Conservation (phyloP, 2,888 invertebrate genomes). For the Quadroppia sp. region DNA sequence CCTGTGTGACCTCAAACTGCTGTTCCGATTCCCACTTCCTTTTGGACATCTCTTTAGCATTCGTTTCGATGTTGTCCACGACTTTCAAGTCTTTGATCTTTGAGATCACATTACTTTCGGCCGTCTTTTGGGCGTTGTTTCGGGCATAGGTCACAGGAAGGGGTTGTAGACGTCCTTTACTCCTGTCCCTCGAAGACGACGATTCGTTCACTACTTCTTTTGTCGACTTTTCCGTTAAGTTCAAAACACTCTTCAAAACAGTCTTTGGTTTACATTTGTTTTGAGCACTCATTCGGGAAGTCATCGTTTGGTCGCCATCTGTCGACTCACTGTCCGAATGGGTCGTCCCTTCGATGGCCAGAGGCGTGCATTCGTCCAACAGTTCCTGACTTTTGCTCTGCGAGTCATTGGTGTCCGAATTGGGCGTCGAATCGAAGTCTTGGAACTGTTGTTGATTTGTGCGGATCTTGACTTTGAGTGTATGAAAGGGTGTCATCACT, state of each 20-base stretch:
- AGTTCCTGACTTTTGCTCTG: not conserved
- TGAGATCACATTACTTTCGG: not conserved
- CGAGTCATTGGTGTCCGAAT: too few relatives aligned
- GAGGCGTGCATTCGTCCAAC: not conserved
- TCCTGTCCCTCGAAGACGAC: not conserved
- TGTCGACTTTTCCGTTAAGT: not conserved
- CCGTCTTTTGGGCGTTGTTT: not conserved
- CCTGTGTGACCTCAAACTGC: slow-evolving; percentile 13
- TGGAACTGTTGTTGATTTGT: slow-evolving; percentile 15
- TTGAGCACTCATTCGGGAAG: too few relatives aligned
- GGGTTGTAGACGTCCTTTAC: not conserved
- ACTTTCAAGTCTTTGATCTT: slow-evolving; percentile 2
- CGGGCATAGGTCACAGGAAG: not conserved
- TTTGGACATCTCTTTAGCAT: too few relatives aligned
- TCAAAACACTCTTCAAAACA: not conserved
- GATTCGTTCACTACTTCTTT: not conserved
- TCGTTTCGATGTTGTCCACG: not conserved
- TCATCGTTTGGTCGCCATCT: too few relatives aligned
- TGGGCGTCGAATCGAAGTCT: not conserved
- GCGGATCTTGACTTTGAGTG: slow-evolving; percentile 18
- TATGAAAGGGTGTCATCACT: not conserved
- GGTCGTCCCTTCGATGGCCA: too few relatives aligned
- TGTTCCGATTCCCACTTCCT: not conserved
- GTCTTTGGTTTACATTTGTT: too few relatives aligned
- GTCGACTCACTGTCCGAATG: not conserved